Evolutionary conservation across 2,888 invertebrate genomes (phyloP).

Genomic region (Cloeon dipterum): DNA sequence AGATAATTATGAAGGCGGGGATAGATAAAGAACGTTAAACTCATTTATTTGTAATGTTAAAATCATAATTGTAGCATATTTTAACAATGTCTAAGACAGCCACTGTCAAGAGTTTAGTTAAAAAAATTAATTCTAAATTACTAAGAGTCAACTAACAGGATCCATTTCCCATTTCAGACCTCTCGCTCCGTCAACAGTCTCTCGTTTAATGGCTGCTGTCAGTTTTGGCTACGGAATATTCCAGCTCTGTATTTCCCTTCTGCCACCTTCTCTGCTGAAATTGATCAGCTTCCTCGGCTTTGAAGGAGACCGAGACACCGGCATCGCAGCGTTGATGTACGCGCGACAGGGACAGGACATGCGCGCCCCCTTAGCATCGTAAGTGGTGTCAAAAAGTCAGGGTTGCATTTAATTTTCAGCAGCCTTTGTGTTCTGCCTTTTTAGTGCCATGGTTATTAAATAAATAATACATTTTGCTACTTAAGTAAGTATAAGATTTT

Average conservation of each 20-base stretch:
- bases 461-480: no score
- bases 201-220: constrained; percentile 37
- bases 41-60: no score
- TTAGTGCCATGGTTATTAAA: no score
- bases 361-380: constrained; percentile 42
- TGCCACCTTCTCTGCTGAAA: constrained; percentile 35
- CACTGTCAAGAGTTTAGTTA: no score
- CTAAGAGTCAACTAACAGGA: not conserved
- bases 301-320: constrained; percentile 32
- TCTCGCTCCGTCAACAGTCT: constrained; percentile 26
- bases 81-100: no score
- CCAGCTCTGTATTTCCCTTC: constrained; percentile 37
- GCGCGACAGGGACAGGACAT: constrained; percentile 35
- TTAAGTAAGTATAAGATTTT: no score
- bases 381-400: constrained; percentile 12
- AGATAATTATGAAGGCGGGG: no score
- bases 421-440: not conserved
- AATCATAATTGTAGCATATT: no score
- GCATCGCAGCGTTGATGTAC: constrained; percentile 32
- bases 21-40: no score
- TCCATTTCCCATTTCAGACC: not conserved
- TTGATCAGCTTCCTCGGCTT: constrained; percentile 39
- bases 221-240: constrained; percentile 47
- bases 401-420: not conserved
- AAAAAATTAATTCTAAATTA: no score